phyloP scores from a whole-genome alignment of 2,797 vertebrate genomes.

The Antrozous pallidus region DNA sequence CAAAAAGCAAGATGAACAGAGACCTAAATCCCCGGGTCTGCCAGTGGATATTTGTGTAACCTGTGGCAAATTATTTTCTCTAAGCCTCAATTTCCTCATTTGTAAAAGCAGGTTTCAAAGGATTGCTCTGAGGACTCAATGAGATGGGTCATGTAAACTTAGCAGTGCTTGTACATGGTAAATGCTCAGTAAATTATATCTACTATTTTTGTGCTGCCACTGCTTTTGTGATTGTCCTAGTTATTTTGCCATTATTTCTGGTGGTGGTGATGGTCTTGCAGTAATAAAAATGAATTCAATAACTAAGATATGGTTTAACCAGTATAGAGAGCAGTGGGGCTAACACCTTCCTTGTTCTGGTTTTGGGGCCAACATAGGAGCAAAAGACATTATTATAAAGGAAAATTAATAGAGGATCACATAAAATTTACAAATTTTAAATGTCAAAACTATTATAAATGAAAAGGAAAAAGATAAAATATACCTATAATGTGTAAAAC shows the following conservation, averaged over 20 bases:
- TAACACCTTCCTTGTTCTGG: neutral
- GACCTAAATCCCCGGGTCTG: neutral
- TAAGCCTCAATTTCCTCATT: conserved; percentile 1
- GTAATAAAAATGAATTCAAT: conserved; percentile 24
- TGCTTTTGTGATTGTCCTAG: neutral
- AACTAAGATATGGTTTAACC: neutral
- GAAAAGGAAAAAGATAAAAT: neutral
- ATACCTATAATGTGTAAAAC: neutral
- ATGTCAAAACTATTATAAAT: neutral
- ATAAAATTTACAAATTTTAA: neutral
- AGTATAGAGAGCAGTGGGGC: neutral
- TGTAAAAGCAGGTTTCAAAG: conserved; percentile 2
- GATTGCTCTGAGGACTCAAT: neutral
- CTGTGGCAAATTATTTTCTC: neutral
- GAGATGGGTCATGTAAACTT: neutral
- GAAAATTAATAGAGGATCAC: neutral
- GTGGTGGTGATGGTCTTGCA: neutral
- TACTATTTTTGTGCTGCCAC: neutral
- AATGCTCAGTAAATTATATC: neutral
- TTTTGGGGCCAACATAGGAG: neutral
- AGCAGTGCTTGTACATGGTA: neutral
- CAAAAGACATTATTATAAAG: conserved; percentile 3
- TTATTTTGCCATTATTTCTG: neutral
- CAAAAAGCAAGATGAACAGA: neutral
- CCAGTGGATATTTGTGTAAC: neutral